These are phyloP conservation scores for Astropecten irregularis DNA, from an alignment of 53 echinoderm and acorn worm genomes.

Conservation along the genomic window DNA sequence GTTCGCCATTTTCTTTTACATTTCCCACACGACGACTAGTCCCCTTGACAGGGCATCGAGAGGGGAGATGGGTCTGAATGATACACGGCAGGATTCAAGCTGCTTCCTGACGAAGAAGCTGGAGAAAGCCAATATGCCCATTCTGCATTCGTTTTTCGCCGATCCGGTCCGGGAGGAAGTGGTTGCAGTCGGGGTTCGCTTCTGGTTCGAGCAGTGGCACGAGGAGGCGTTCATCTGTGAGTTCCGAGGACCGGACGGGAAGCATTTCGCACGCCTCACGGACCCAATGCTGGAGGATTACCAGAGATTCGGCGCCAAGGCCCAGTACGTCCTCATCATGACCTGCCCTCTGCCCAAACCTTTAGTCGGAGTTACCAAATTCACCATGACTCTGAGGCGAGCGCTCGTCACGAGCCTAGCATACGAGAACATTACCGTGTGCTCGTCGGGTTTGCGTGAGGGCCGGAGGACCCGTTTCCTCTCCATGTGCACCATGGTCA, in stretches of 20 bases:
- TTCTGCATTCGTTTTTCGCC: constrained; percentile 67
- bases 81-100: constrained; percentile 10
- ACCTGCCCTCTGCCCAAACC: constrained; percentile 64
- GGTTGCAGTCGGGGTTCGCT: constrained; percentile 55
- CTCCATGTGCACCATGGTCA: constrained; percentile 75
- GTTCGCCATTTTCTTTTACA: background rate
- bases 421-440: constrained; percentile 71
- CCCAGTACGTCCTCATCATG: constrained; percentile 66
- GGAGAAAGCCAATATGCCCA: constrained; percentile 56
- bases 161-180: constrained; percentile 51
- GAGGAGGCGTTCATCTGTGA: constrained; percentile 60
- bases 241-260: constrained; percentile 6
- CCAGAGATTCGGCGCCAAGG: constrained; percentile 58
- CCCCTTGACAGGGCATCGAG: background rate
- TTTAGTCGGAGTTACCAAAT: constrained; percentile 6
- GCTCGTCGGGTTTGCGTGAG: constrained; percentile 27
- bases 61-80: too few species aligned
- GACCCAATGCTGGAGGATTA: constrained; percentile 72
- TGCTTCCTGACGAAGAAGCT: constrained; percentile 59
- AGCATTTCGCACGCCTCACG: constrained; percentile 2
- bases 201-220: constrained; percentile 62
- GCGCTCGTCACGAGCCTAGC: constrained; percentile 13
- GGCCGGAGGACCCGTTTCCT: constrained; percentile 29
- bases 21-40: background rate
- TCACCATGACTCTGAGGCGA: constrained; percentile 54